phyloP scores from a whole-genome alignment of 2,797 vertebrate genomes.

The Amphiprion clarkii region DNA sequence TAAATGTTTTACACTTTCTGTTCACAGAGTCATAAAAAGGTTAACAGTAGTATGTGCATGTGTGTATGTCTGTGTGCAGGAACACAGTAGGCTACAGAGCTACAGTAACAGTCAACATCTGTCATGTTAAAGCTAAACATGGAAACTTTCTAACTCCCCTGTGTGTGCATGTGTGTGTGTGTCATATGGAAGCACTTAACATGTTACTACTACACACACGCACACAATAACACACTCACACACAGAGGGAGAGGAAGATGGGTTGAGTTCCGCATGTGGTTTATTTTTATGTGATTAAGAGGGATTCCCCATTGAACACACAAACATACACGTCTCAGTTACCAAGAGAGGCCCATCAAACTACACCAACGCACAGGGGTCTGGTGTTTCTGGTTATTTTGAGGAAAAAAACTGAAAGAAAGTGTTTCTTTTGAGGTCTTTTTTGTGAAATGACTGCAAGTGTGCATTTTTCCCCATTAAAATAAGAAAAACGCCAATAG shows the following conservation, averaged over 20 bases:
- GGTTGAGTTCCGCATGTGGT: conserved; percentile 55
- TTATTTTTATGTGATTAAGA: conserved; percentile 64
- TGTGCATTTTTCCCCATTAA: no score
- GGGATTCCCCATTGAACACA: conserved; percentile 59
- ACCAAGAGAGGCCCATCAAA: no score
- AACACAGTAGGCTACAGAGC: conserved; percentile 42
- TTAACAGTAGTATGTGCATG: conserved; percentile 57
- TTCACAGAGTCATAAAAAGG: conserved; percentile 57
- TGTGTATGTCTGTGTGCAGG: conserved; percentile 23
- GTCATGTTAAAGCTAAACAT: conserved; percentile 81
- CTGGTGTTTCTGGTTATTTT: no score
- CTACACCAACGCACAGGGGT: no score
- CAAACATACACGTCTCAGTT: not conserved
- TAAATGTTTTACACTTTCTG: conserved; percentile 49
- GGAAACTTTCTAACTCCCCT: conserved; percentile 69
- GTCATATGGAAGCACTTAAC: conserved; percentile 69
- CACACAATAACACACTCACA: conserved; percentile 20
- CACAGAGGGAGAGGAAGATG: not conserved
- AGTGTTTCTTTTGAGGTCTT: no score
- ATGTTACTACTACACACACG: conserved; percentile 27
- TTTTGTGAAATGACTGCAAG: no score
- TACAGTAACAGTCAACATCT: conserved; percentile 74
- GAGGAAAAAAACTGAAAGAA: no score
- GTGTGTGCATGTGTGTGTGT: conserved; percentile 30
- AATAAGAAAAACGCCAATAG: no score